Evolutionary conservation across 2,113 vertebrate genomes (phyloP).

Genomic region (Psilopsiagon aymara): DNA sequence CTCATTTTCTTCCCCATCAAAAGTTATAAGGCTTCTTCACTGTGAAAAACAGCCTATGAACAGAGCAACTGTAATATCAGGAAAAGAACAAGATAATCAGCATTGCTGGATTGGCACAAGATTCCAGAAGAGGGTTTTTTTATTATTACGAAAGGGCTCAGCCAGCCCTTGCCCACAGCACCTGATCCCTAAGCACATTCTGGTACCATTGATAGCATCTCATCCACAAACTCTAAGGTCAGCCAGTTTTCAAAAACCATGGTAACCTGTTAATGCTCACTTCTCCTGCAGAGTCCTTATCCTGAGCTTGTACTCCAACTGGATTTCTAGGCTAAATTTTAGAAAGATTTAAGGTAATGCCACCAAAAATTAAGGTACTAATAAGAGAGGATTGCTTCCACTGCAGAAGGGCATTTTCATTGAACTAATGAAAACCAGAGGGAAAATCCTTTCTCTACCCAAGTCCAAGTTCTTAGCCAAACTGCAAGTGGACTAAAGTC

Average conservation of each 20-base stretch:
- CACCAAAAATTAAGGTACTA: background rate
- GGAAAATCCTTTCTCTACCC: background rate
- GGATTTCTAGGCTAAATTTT: background rate
- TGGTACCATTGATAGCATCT: fast-evolving
- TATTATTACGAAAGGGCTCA: background rate
- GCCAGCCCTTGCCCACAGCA: background rate
- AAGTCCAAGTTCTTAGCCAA: background rate
- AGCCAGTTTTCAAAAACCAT: background rate
- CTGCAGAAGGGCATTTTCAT: background rate
- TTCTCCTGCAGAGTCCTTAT: background rate
- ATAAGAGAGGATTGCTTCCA: background rate
- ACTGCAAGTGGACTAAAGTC: background rate
- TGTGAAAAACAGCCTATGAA: background rate
- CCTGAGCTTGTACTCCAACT: background rate
- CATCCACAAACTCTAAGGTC: background rate
- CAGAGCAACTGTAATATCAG: background rate
- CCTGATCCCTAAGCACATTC: background rate
- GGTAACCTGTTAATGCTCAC: fast-evolving
- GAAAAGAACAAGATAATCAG: background rate
- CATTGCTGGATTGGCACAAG: background rate
- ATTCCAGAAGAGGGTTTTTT: background rate
- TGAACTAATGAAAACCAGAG: background rate
- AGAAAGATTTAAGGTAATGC: background rate
- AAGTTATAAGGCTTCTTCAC: background rate
- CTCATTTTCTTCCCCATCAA: background rate